These are phyloP conservation scores for Tautogolabrus adspersus DNA, from an alignment of 2,113 vertebrate genomes.

Conservation along the genomic window DNA sequence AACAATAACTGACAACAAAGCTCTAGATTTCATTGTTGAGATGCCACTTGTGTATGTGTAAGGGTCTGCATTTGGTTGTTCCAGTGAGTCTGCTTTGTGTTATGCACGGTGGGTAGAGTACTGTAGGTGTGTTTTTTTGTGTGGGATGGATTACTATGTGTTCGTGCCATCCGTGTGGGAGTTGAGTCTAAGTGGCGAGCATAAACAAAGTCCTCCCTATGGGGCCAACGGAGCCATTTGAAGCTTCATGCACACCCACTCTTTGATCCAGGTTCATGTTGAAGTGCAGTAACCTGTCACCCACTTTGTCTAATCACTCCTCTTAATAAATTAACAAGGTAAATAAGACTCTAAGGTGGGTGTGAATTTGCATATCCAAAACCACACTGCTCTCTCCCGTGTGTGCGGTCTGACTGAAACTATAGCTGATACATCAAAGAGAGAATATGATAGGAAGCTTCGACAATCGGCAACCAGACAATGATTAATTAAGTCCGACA, in stretches of 20 bases:
- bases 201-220: conserved; percentile 30
- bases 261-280: conserved; percentile 37
- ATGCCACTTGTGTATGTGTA: background rate
- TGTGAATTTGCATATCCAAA: conserved; percentile 47
- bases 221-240: conserved; percentile 17
- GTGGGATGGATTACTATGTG: conserved; percentile 14
- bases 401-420: background rate
- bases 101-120: background rate
- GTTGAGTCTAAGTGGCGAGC: conserved; percentile 18
- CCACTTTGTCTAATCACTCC: conserved; percentile 57
- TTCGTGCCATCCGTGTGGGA: conserved; percentile 34
- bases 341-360: conserved; percentile 41
- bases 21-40: background rate
- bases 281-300: conserved; percentile 36
- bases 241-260: conserved; percentile 41
- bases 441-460: background rate
- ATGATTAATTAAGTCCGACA: conserved; percentile 16
- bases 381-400: no score
- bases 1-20: background rate
- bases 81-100: background rate
- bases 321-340: conserved; percentile 54
- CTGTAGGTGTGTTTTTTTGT: background rate
- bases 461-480: background rate
- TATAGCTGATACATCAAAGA: conserved; percentile 24
- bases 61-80: background rate